Evolutionary conservation across 1,140 invertebrate species (phyloP).

Genomic region (Anagrus nilaparvatae): DNA sequence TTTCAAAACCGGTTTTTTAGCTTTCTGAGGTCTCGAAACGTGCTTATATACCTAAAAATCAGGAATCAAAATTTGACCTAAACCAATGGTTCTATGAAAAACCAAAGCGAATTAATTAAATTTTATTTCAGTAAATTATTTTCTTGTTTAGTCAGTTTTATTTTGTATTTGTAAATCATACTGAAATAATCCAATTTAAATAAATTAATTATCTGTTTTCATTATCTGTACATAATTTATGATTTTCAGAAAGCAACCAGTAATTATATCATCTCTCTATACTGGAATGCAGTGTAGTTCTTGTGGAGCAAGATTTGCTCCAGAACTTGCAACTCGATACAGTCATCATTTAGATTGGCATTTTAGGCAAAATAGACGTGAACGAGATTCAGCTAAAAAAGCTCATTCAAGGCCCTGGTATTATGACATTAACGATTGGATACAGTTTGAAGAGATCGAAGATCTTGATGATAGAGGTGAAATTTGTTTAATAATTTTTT

Average conservation of each 20-base stretch:
- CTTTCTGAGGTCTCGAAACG: too few species aligned
- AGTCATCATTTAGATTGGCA: constrained; percentile 96
- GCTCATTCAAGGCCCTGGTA: constrained; percentile 80
- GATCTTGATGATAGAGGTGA: constrained; percentile 82
- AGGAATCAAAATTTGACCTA: too few species aligned
- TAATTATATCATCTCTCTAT: constrained; percentile 60
- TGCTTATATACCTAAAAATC: too few species aligned
- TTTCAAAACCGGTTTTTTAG: too few species aligned
- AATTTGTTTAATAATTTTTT: constrained; percentile 21
- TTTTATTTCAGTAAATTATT: too few species aligned
- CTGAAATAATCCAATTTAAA: too few species aligned
- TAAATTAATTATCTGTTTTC: too few species aligned
- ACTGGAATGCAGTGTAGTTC: constrained; percentile 89
- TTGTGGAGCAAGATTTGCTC: constrained; percentile 82
- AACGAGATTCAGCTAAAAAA: constrained; percentile 72
- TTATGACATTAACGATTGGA: constrained; percentile 85
- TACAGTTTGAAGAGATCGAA: constrained; percentile 88
- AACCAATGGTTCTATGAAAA: too few species aligned
- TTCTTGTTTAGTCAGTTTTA: too few species aligned
- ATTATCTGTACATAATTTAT: too few species aligned
- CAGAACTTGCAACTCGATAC: constrained; percentile 77
- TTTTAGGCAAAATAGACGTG: constrained; percentile 83
- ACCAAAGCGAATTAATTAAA: too few species aligned
- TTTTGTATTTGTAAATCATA: too few species aligned
- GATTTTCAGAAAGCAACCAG: constrained; percentile 50